Percentiles rank a stretch among this genome's conserved stretches.
Evolutionary conservation across 2,113 vertebrate species (phyloP).

Genomic region (Aplodontia rufa): DNA sequence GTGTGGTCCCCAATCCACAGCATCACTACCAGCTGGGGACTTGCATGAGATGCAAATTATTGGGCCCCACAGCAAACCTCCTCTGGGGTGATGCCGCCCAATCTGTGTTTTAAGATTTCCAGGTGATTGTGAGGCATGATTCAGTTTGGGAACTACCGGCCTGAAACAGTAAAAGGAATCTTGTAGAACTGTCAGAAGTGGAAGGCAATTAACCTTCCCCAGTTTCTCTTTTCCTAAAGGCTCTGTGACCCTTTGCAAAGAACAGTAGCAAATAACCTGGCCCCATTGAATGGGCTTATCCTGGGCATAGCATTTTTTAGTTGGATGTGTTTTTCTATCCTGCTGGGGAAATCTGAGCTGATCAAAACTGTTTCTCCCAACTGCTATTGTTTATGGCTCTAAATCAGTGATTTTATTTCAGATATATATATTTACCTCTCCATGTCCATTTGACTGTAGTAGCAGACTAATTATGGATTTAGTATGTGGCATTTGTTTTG

Average conservation of each 20-base stretch:
- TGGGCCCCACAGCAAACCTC: neutral
- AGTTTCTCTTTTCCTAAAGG: neutral
- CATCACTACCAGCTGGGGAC: neutral
- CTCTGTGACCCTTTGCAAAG: neutral
- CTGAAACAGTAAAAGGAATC: slow-evolving; percentile 1
- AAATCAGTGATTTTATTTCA: slow-evolving; percentile 51
- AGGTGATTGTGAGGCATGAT: neutral
- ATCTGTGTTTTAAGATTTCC: neutral
- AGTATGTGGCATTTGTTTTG: slow-evolving; percentile 60
- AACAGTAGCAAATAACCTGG: neutral
- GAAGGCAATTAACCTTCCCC: neutral
- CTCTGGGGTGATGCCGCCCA: neutral
- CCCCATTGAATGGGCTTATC: neutral
- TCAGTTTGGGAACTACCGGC: neutral
- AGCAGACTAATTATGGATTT: slow-evolving; percentile 57
- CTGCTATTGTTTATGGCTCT: neutral
- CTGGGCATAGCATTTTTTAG: neutral
- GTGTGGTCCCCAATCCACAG: neutral
- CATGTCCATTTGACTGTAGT: neutral
- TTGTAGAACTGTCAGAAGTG: neutral
- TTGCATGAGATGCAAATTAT: neutral
- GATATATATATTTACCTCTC: neutral
- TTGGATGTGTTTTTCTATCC: neutral
- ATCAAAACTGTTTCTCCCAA: slow-evolving; percentile 25
- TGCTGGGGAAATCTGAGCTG: neutral